Evolutionary conservation across 2,113 vertebrate genomes (phyloP), one percentile per base, ranked within the genome.

Genomic region (Paedocypris sp.): DNA sequence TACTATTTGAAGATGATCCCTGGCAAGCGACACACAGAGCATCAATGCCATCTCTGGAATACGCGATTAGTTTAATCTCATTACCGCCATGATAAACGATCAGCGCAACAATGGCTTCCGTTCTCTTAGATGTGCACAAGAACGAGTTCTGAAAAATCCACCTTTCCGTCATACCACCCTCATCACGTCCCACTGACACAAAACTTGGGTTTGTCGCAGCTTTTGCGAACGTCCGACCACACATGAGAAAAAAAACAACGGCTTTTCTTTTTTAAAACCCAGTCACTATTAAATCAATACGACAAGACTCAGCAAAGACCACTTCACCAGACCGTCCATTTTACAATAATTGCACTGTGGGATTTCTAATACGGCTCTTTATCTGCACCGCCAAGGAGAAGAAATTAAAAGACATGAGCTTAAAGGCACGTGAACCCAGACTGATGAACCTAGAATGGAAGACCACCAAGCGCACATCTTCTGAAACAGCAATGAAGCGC

Each of bases 321-420:
- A 69, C 62, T 10, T 73, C 60, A 69, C 57, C 16, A 20, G 72
- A 73, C 71, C 75, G 60, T 45, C 48, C 36, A 43, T 53, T 78
- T 77, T 78, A 72, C 61, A 76, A 75, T 62, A 75, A 78, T 73
- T 78, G 75, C 77, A 73, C 77, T 73, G 76, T 71, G 75, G 70
- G 73, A 70, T 77, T 85, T 79, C 71, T 79, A 85, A 84, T 80
- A 79, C 77, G 76, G 69, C 72, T 76, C 78, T 86, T 86, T 82
- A 83, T 85, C 82, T 83, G 77, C 76, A 79, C 70, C 57, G 74
- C 73, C 78, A 81, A 82, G 81, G 75, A 79, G 68, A 75, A 77
- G 69, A 73, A 79, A 83, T 82, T 76, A 86, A 83, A 82, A 75
- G 75, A 73, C 76, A 67, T 71, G 78, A 74, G 75, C 80, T 80